Evolutionary conservation across 2,888 invertebrate genomes (phyloP).

Genomic region (Cryptophagus acutangulus): DNA sequence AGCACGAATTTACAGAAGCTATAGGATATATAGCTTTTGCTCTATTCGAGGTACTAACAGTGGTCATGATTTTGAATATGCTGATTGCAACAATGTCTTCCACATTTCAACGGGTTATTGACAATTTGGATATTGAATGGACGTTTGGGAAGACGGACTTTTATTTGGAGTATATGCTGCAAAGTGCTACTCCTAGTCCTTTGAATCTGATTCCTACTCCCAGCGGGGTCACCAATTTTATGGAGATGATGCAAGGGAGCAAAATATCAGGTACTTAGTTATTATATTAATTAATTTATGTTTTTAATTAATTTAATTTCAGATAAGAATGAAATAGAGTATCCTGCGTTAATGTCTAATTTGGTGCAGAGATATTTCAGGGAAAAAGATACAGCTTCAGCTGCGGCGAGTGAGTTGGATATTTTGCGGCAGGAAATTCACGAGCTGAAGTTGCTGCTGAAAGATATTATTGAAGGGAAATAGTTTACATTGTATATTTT

Average conservation of each 20-base stretch:
- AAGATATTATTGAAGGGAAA: slow-evolving; percentile 35
- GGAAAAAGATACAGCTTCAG: slow-evolving; percentile 46
- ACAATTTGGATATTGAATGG: slow-evolving; percentile 70
- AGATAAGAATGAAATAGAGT: slow-evolving; percentile 41
- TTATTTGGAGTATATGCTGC: slow-evolving; percentile 68
- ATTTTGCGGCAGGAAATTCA: slow-evolving; percentile 49
- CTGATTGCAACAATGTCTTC: slow-evolving; percentile 76
- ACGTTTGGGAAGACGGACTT: slow-evolving; percentile 70
- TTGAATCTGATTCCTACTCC: slow-evolving; percentile 65
- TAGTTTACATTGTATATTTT: slow-evolving; percentile 8
- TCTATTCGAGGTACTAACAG: slow-evolving; percentile 65
- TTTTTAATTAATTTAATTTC: slow-evolving; percentile 6
- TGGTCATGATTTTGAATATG: slow-evolving; percentile 72
- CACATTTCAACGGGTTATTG: slow-evolving; percentile 65
- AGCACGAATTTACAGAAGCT: slow-evolving; percentile 58
- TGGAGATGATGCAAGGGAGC: slow-evolving; percentile 51
- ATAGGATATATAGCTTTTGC: slow-evolving; percentile 66
- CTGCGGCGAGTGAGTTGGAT: slow-evolving; percentile 47
- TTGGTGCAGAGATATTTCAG: slow-evolving; percentile 60
- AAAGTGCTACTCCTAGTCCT: slow-evolving; percentile 65
- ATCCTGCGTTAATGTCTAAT: slow-evolving; percentile 55
- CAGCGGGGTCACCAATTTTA: slow-evolving; percentile 48
- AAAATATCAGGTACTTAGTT: slow-evolving; percentile 33
- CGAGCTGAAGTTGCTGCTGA: slow-evolving; percentile 41
- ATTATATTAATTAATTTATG: no score